Conservation (phyloP, 2,797 vertebrate genomes). For the Pseudochirops cupreus region DNA sequence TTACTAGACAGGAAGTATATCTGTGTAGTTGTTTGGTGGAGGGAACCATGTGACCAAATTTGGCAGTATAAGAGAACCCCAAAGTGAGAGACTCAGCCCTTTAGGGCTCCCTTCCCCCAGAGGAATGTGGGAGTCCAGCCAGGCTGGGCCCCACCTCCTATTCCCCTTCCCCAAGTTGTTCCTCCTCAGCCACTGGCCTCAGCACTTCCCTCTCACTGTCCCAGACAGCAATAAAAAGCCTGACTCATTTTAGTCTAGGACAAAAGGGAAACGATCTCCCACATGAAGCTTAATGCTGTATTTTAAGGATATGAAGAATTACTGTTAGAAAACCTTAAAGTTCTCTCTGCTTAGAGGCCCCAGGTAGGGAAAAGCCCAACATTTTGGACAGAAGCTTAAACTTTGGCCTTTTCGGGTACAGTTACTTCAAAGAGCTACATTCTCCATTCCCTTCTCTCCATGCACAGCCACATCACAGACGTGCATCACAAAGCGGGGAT, state of each 20-base stretch:
- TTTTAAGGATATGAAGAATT: not conserved
- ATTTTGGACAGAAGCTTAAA: not conserved
- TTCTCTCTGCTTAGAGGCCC: not conserved
- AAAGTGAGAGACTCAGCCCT: not conserved
- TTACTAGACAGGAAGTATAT: not conserved
- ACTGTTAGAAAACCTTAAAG: not conserved
- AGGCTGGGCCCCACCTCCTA: not conserved
- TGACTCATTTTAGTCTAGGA: not conserved
- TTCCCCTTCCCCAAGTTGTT: not conserved
- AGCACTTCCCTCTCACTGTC: not conserved
- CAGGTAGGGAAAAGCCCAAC: not conserved
- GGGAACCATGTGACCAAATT: not conserved
- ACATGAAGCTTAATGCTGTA: not conserved
- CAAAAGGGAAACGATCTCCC: not conserved
- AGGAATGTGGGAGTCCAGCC: not conserved
- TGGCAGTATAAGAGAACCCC: not conserved
- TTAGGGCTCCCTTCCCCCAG: not conserved
- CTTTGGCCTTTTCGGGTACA: not conserved
- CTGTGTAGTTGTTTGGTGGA: not conserved
- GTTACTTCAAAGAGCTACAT: not conserved
- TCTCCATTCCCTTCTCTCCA: not conserved
- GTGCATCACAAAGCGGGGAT: not conserved
- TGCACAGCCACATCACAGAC: too few relatives aligned
- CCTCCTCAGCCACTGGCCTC: not conserved
- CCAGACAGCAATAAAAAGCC: not conserved